phyloP scores from a whole-genome alignment of 1,140 invertebrate genomes.

The Drosophila aff. region DNA sequence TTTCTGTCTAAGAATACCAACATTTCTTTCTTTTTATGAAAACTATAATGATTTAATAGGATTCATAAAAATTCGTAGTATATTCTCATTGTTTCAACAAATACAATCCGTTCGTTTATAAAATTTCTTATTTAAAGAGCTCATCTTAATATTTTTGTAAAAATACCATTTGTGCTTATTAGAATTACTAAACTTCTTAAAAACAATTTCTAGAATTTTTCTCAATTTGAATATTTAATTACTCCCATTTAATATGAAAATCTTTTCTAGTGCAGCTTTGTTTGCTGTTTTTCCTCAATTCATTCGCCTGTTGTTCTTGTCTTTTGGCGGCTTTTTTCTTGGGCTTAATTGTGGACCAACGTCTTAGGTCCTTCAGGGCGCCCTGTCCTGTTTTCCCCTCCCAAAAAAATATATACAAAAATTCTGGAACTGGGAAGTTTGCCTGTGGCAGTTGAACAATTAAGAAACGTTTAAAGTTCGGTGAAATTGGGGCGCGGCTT shows the following conservation, averaged over 20 bases:
- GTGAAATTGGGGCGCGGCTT: slow-evolving; percentile 51
- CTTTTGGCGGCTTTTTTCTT: slow-evolving; percentile 41
- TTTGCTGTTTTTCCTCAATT: slow-evolving; percentile 20
- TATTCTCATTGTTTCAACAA: neutral
- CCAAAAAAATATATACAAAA: neutral
- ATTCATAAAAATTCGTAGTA: neutral
- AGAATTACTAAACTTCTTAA: neutral
- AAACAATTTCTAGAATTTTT: neutral
- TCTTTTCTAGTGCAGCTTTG: slow-evolving; percentile 33
- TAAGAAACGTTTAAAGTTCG: slow-evolving; percentile 80
- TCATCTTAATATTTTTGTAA: neutral
- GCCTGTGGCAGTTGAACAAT: slow-evolving; percentile 75
- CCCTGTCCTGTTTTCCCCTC: neutral
- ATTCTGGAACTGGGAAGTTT: slow-evolving; percentile 6
- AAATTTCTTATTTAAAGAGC: neutral
- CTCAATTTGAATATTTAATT: neutral
- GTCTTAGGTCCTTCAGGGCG: slow-evolving; percentile 29
- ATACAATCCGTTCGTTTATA: neutral
- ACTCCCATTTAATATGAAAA: neutral
- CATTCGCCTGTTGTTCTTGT: slow-evolving; percentile 20
- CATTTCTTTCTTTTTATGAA: neutral
- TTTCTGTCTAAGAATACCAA: no score
- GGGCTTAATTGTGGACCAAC: slow-evolving; percentile 64
- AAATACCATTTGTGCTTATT: neutral
- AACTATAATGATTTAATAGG: neutral